A percentile compares a stretch with the other conserved stretches of the same genome.
Evolutionary conservation across 2,113 vertebrate species (phyloP).

Genomic region (Bos taurus): ARS-UCD2.0 NC_037337.1:16772501-16773000

Average conservation of each 20-base stretch:
- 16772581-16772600: background rate
- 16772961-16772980: background rate
- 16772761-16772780: background rate
- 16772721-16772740: background rate
- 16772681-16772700: background rate
- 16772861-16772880: background rate
- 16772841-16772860: no score
- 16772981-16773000: background rate
- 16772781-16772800: rapidly evolving
- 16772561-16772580: no score
- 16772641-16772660: rapidly evolving
- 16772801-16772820: background rate
- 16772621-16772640: background rate
- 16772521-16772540: background rate
- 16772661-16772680: background rate
- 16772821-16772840: background rate
- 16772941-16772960: background rate
- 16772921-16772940: background rate
- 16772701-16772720: background rate
- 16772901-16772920: background rate
- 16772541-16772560: background rate
- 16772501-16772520: background rate
- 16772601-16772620: background rate
- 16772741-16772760: background rate
- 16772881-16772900: background rate